Conservation (phyloP, 2,113 vertebrate genomes). For the Phrynocephalus versicolor region DNA sequence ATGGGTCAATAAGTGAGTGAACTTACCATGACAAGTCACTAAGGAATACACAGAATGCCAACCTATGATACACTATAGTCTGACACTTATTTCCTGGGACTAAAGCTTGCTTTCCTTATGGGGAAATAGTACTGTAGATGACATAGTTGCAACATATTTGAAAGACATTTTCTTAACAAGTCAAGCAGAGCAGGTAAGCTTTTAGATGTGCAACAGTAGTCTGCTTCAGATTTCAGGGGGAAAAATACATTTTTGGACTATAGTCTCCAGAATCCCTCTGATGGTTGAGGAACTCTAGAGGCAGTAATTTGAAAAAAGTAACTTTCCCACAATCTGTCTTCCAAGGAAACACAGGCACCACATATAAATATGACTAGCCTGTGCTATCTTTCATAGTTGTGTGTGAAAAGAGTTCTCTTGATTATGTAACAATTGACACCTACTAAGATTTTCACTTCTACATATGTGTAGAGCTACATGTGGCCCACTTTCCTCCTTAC, state of each 20-base stretch:
- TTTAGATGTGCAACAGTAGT: neutral
- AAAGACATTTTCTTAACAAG: neutral
- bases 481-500: neutral
- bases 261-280: no score
- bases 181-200: neutral
- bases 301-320: no score
- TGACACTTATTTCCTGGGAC: conserved; percentile 15
- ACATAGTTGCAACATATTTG: no score
- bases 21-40: neutral
- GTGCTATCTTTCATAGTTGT: neutral
- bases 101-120: neutral
- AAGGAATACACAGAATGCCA: neutral
- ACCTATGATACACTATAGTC: conserved; percentile 23
- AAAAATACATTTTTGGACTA: no score
- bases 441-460: neutral
- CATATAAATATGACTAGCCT: neutral
- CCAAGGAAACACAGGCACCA: no score
- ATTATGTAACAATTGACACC: neutral
- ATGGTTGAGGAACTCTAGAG: no score
- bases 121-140: neutral
- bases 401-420: neutral
- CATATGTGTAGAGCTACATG: neutral
- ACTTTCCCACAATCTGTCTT: no score
- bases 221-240: no score
- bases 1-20: neutral